Conservation (phyloP, 2,113 vertebrate species). For the Caranx ignobilis region DNA sequence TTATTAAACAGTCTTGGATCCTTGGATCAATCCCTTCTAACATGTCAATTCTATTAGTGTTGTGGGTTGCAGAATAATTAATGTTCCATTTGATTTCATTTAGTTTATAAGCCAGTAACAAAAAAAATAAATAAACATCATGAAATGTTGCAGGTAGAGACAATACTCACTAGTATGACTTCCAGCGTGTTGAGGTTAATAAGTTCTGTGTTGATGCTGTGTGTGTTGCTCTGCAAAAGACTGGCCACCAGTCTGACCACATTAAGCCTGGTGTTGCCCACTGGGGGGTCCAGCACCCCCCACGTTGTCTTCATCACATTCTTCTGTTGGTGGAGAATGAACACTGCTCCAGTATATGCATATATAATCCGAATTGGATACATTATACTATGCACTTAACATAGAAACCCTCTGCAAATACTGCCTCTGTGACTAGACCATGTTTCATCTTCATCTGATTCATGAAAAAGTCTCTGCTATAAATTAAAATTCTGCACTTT, state of each 20-base stretch:
- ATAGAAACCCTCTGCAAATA: not conserved
- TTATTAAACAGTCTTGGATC: too few species aligned
- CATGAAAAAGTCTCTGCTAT: not conserved
- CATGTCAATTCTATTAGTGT: too few species aligned
- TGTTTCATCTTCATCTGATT: not conserved
- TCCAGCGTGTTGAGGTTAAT: constrained; percentile 97
- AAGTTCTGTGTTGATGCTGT: constrained; percentile 93
- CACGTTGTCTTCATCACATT: constrained; percentile 96
- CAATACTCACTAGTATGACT: constrained; percentile 92
- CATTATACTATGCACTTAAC: not conserved
- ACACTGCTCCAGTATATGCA: constrained; percentile 11
- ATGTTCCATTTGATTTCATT: not conserved
- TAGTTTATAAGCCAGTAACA: not conserved
- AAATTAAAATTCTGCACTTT: not conserved
- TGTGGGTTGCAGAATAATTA: too few species aligned
- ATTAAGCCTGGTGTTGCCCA: constrained; percentile 95
- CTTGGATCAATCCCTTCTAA: too few species aligned
- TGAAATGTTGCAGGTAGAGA: too few species aligned
- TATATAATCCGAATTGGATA: not conserved
- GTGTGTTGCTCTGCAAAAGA: constrained; percentile 93
- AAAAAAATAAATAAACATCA: not conserved
- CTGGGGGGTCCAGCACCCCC: constrained; percentile 96
- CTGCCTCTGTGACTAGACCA: not conserved
- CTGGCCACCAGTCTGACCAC: constrained; percentile 96
- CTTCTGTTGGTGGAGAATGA: constrained; percentile 82